These are phyloP conservation scores for Bos taurus DNA, from an alignment of 2,113 vertebrate species.

Conservation along the genomic window ARS-UCD2.0 NC_037333.1:11380501-11381000, in stretches of 20 bases:
- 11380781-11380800: neutral
- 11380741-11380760: neutral
- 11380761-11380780: neutral
- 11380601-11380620: accelerated
- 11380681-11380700: neutral
- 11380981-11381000: neutral
- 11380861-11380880: neutral
- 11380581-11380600: neutral
- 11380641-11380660: neutral
- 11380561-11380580: neutral
- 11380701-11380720: neutral
- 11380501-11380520: neutral
- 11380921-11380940: neutral
- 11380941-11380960: neutral
- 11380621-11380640: too few species aligned
- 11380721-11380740: neutral
- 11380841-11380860: neutral
- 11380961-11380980: neutral
- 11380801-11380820: neutral
- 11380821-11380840: neutral
- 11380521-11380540: neutral
- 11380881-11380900: neutral
- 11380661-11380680: neutral
- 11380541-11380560: neutral
- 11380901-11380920: neutral